Conservation (phyloP, 37 sponge, comb jelly and placozoan genomes). For the Cliona cf. orientalis region DNA sequence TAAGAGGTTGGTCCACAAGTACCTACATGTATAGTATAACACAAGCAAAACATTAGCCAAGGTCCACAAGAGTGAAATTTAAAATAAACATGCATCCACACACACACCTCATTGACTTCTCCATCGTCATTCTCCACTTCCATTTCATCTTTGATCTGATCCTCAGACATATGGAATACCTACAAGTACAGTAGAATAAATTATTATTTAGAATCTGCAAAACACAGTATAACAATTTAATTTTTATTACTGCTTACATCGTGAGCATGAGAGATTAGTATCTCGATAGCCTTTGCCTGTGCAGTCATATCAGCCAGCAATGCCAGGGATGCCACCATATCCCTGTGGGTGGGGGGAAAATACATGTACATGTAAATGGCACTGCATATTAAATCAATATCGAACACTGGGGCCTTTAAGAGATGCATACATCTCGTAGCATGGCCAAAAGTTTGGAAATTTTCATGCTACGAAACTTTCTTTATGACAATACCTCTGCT, state of each 20-base stretch:
- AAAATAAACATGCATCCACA: neutral
- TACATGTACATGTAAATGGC: too few relatives aligned
- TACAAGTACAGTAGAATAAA: neutral
- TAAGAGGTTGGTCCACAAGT: conserved; percentile 3
- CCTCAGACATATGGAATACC: conserved; percentile 21
- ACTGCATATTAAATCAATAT: too few relatives aligned
- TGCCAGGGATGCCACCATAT: conserved; percentile 44
- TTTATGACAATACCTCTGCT: conserved; percentile 28
- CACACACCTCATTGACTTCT: conserved; percentile 3
- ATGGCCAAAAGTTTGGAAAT: neutral
- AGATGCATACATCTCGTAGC: neutral
- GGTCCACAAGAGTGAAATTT: too few relatives aligned
- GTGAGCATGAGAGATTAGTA: conserved; percentile 63
- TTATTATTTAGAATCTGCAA: too few relatives aligned
- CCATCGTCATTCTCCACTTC: conserved; percentile 19
- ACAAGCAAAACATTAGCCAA: too few relatives aligned
- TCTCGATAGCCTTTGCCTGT: conserved; percentile 72
- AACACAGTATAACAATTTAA: neutral
- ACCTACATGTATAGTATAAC: neutral
- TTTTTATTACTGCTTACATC: conserved; percentile 48
- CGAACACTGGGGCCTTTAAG: too few relatives aligned
- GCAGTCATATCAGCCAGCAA: conserved; percentile 76
- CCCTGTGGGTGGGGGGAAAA: conserved; percentile 34
- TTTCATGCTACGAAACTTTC: neutral
- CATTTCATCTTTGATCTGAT: conserved; percentile 3